Conservation (phyloP, 2,797 vertebrate species). For the Macropus fuliginosus region DNA sequence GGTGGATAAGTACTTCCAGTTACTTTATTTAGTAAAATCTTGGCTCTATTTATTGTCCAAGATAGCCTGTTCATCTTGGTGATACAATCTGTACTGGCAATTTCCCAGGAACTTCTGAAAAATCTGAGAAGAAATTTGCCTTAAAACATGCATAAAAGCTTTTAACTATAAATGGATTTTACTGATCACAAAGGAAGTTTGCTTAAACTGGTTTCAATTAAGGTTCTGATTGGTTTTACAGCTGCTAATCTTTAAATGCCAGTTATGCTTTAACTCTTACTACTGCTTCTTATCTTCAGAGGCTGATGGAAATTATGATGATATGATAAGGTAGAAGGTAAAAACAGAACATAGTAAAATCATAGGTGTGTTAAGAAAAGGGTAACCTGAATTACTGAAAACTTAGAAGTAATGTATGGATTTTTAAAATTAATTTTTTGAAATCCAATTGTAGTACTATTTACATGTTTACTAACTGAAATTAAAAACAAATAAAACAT, state of each 20-base stretch:
- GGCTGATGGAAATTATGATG: neutral
- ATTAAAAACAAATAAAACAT: neutral
- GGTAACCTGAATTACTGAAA: neutral
- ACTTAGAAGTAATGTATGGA: neutral
- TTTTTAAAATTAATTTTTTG: neutral
- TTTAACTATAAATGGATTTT: slow-evolving; percentile 54
- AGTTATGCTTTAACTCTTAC: neutral
- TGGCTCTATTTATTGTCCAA: neutral
- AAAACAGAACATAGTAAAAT: neutral
- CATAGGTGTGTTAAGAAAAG: neutral
- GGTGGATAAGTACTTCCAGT: slow-evolving; percentile 15
- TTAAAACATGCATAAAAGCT: slow-evolving; percentile 43
- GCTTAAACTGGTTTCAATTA: slow-evolving; percentile 53
- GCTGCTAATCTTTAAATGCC: neutral
- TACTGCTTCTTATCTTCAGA: neutral
- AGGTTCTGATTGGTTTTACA: slow-evolving; percentile 61
- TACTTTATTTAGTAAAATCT: slow-evolving; percentile 57
- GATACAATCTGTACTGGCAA: slow-evolving; percentile 54
- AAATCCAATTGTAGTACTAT: neutral
- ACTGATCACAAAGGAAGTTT: slow-evolving; percentile 52
- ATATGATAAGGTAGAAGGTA: neutral
- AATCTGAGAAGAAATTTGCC: slow-evolving; percentile 53
- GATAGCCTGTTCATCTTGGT: slow-evolving; percentile 14
- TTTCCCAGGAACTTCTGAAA: slow-evolving; percentile 1
- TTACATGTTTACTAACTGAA: neutral